phyloP scores from a whole-genome alignment of 1,140 invertebrate genomes.

The Megalopta genalis region DNA sequence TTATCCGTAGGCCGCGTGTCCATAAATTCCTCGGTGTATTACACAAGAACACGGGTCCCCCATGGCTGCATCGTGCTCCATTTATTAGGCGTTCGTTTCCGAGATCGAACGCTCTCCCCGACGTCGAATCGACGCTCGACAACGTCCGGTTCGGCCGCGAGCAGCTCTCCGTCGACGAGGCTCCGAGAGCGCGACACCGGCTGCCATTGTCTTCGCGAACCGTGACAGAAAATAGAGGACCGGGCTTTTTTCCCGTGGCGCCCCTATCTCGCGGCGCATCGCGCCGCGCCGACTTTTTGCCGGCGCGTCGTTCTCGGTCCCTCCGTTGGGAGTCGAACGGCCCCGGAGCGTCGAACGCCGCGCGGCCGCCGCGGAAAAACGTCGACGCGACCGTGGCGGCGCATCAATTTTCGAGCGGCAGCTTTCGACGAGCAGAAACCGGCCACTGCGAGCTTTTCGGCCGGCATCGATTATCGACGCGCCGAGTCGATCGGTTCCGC shows the following conservation, averaged over 20 bases:
- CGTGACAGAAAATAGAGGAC: conserved; percentile 45
- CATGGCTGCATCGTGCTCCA: conserved; percentile 4
- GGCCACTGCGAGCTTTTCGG: not conserved
- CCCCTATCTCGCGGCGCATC: conserved; percentile 43
- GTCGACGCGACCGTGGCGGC: not conserved
- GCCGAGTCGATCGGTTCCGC: not conserved
- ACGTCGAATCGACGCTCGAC: not conserved
- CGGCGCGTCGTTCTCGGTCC: conserved; percentile 19
- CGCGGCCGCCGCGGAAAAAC: not conserved
- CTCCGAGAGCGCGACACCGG: no score
- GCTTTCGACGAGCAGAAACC: not conserved
- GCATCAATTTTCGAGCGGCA: not conserved
- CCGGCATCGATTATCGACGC: not conserved
- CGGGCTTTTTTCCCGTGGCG: conserved; percentile 49
- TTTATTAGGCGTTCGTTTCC: conserved; percentile 32
- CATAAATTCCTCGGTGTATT: conserved; percentile 27
- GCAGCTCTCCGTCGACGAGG: no score
- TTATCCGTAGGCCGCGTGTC: conserved; percentile 22
- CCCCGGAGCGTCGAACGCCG: conserved; percentile 20
- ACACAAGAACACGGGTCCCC: conserved; percentile 15
- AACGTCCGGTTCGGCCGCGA: no score
- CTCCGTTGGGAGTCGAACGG: conserved; percentile 30
- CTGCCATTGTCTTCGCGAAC: conserved; percentile 37
- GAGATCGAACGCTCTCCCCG: conserved; percentile 4
- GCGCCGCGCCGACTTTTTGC: conserved; percentile 48